Conservation (phyloP, 2,888 invertebrate genomes). For the Nephrotoma guestfalica region DNA sequence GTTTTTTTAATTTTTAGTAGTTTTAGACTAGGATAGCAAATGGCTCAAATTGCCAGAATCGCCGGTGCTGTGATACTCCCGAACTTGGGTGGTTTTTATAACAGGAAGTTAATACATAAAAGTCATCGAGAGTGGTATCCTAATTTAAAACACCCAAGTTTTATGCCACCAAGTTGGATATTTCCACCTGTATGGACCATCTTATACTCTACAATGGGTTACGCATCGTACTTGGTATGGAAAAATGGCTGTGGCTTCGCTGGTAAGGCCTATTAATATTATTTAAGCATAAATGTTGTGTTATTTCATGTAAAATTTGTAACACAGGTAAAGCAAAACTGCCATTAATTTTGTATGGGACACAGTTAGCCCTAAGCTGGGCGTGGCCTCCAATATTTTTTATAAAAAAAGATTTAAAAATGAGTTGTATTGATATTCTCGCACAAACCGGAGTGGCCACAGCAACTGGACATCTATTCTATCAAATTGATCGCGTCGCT, state of each 20-base stretch:
- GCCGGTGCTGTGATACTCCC: conserved; percentile 45
- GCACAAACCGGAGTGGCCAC: conserved; percentile 42
- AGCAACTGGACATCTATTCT: conserved; percentile 43
- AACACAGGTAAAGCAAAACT: conserved; percentile 35
- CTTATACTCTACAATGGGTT: conserved; percentile 67
- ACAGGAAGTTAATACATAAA: conserved; percentile 34
- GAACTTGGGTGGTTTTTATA: conserved; percentile 54
- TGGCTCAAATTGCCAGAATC: conserved; percentile 11
- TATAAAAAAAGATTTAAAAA: conserved; percentile 50
- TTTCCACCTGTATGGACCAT: conserved; percentile 69
- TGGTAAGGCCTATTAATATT: conserved; percentile 23
- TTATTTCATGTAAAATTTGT: not conserved
- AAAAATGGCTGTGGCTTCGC: conserved; percentile 60
- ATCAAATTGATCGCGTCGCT: conserved; percentile 45
- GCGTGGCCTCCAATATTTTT: conserved; percentile 79
- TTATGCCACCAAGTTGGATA: conserved; percentile 65
- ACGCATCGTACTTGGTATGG: conserved; percentile 69
- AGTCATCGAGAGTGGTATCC: conserved; percentile 59
- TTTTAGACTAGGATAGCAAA: not conserved
- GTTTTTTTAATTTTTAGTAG: not conserved
- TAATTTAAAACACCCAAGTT: conserved; percentile 53
- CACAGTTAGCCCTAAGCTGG: conserved; percentile 69
- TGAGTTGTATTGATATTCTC: conserved; percentile 42
- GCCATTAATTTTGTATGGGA: conserved; percentile 56
- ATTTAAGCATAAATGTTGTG: not conserved